These are phyloP conservation scores for Phyllostomus discolor DNA, from an alignment of 2,113 vertebrate genomes.

Conservation along the genomic window DNA sequence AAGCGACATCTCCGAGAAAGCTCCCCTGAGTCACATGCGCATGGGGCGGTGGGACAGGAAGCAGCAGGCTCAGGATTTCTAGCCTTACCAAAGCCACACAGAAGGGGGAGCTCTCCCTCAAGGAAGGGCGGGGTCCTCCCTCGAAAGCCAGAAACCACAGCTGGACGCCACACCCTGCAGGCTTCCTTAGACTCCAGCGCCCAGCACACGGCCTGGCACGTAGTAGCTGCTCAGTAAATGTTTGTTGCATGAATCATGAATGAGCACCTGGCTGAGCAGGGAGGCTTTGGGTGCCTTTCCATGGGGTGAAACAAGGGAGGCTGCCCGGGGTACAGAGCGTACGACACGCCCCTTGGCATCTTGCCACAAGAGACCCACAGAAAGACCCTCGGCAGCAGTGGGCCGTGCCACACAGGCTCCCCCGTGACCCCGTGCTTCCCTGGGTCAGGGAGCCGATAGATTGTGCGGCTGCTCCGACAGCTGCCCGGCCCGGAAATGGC, in stretches of 20 bases:
- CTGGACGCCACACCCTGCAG: accelerated
- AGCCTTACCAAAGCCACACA: neutral
- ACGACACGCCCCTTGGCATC: neutral
- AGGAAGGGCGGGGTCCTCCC: neutral
- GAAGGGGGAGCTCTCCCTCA: neutral
- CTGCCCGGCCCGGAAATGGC: neutral
- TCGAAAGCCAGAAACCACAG: neutral
- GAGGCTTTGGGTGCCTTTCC: neutral
- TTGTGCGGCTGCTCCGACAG: accelerated
- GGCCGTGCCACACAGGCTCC: neutral
- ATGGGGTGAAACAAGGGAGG: neutral
- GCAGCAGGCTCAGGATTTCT: neutral
- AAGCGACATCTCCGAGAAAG: neutral
- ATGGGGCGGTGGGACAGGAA: neutral
- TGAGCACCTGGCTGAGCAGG: neutral
- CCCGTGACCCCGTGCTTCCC: neutral
- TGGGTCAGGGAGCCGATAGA: neutral
- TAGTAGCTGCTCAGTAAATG: neutral
- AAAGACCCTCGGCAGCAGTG: neutral
- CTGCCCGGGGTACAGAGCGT: neutral
- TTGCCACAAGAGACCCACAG: neutral
- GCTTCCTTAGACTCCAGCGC: neutral
- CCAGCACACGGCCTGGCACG: neutral
- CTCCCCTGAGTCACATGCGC: neutral
- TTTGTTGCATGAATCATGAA: neutral